Conservation (phyloP, 2,797 vertebrate species). For the Cottoperca gobio region DNA sequence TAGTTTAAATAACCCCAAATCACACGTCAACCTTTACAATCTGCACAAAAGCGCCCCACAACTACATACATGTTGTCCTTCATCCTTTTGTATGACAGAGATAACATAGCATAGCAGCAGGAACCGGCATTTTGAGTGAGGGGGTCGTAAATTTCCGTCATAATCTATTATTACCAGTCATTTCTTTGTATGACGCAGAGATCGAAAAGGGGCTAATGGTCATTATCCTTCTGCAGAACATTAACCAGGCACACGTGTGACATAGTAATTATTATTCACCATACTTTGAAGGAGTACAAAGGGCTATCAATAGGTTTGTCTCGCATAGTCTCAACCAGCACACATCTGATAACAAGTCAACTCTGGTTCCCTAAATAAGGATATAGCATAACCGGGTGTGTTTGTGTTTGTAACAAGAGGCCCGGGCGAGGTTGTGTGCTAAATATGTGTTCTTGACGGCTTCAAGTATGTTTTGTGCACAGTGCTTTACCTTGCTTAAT, state of each 20-base stretch:
- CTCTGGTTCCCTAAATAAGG: constrained; percentile 24
- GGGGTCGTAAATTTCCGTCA: too few species aligned
- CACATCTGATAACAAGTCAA: constrained; percentile 45
- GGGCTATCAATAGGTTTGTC: constrained; percentile 43
- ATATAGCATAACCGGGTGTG: constrained; percentile 7
- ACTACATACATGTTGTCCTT: background rate
- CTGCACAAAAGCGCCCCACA: background rate
- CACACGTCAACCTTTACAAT: too few species aligned
- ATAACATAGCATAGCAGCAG: constrained; percentile 5
- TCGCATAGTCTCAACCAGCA: constrained; percentile 37
- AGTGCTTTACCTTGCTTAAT: constrained; percentile 20
- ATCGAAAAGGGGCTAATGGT: too few species aligned
- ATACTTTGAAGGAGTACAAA: too few species aligned
- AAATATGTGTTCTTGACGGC: constrained; percentile 28
- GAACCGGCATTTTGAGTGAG: too few species aligned
- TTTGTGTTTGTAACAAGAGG: constrained; percentile 24
- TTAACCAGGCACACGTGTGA: too few species aligned
- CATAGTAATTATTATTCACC: too few species aligned
- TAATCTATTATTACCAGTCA: too few species aligned
- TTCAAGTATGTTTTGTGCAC: constrained; percentile 31
- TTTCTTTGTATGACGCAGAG: too few species aligned
- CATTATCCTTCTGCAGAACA: too few species aligned
- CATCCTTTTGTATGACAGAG: background rate
- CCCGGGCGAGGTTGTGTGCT: background rate
- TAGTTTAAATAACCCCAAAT: background rate